Evolutionary conservation across 2,888 invertebrate species (phyloP).

Genomic region (Hybos culiciformis): DNA sequence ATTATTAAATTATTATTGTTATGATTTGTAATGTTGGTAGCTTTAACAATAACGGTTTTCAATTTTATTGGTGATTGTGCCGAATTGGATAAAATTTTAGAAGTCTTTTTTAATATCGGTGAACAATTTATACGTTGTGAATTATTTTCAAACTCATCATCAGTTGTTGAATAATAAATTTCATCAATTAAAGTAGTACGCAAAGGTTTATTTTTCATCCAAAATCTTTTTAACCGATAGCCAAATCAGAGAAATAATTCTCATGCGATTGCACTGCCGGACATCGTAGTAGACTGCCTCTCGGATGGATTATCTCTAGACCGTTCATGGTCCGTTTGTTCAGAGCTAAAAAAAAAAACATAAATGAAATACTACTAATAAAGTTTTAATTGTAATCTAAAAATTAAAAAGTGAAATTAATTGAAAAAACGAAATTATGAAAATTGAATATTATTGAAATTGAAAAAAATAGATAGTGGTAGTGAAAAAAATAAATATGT

Average conservation of each 20-base stretch:
- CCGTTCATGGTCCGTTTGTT: slow-evolving; percentile 35
- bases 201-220: slow-evolving; percentile 8
- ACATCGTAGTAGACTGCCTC: slow-evolving; percentile 36
- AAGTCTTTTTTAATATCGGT: no score
- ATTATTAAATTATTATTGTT: neutral
- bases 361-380: no score
- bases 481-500: no score
- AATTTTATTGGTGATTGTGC: neutral
- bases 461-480: no score
- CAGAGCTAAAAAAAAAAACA: slow-evolving; percentile 24
- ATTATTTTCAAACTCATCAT: no score
- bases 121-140: no score
- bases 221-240: slow-evolving; percentile 22
- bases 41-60: neutral
- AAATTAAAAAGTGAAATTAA: no score
- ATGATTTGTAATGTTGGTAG: neutral
- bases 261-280: slow-evolving; percentile 38
- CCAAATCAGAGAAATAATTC: slow-evolving; percentile 40
- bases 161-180: no score
- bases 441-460: no score
- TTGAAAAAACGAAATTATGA: no score
- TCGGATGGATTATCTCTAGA: slow-evolving; percentile 33
- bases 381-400: no score
- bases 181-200: neutral
- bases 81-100: neutral